Evolutionary conservation across 2,113 vertebrate genomes (phyloP).

Genomic region (Sus scrofa): DNA sequence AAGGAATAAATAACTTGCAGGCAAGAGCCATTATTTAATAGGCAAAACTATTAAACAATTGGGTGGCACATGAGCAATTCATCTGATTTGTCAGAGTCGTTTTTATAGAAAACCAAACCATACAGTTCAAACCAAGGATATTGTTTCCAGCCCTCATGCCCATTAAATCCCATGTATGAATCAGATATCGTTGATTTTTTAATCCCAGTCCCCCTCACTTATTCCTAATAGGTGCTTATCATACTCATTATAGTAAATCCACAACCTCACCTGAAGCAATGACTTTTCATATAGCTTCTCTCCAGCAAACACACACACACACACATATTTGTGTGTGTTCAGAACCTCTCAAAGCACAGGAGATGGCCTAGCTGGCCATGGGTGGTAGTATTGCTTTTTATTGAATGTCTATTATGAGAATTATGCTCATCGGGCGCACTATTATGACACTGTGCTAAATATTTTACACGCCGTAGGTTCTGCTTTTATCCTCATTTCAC

Average conservation of each 20-base stretch:
- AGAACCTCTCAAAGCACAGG: background rate
- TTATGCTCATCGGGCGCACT: background rate
- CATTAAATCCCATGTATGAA: background rate
- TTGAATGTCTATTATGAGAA: background rate
- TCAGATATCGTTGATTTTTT: background rate
- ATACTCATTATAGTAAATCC: background rate
- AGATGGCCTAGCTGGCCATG: background rate
- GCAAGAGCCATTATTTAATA: background rate
- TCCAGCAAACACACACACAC: background rate
- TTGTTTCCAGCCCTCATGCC: background rate
- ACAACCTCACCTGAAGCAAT: background rate
- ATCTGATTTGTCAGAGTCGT: background rate
- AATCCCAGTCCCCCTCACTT: background rate
- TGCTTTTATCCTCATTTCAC: slow-evolving; percentile 12
- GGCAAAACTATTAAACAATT: background rate
- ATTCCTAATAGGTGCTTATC: background rate
- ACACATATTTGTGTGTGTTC: background rate
- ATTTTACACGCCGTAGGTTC: background rate
- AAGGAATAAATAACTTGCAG: background rate
- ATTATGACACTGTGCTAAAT: background rate
- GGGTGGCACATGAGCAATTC: background rate
- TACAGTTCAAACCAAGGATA: background rate
- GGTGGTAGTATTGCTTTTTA: background rate
- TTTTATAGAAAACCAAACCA: slow-evolving; percentile 15
- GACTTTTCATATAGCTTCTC: slow-evolving; percentile 19